Evolutionary conservation across 2,113 vertebrate species (phyloP), one percentile per base, ranked within the genome.

Genomic region (Gobiocypris rarus): DNA sequence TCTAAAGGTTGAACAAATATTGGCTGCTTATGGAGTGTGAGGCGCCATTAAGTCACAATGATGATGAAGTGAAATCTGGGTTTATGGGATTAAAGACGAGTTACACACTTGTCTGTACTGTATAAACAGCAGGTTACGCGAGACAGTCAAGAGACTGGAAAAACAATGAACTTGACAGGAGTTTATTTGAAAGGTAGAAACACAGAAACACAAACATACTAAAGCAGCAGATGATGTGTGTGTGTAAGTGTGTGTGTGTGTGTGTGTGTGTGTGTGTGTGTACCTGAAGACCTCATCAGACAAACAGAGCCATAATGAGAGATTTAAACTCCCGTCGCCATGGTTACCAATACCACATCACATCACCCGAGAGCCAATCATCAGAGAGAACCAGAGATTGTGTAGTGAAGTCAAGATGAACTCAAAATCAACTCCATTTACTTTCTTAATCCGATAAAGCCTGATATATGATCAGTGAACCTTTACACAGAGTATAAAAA

Each of bases 291-390:
- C n/a, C n/a, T n/a, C n/a, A n/a, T n/a, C n/a, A n/a, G n/a, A n/a
- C n/a, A n/a, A 84, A 86, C 43, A 2, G 65, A 78, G 79, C 48
- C 74, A 45, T 86, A 74, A 86, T 67, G 85, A 84, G 56, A 82
- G 63, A 88, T 86, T 88, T 86, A 88, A 86, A 63, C 74, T 76
- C 19, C 65, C 26, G 78, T 88, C 74, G 34, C 84, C 73, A 86
- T 88, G 77, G 84, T 61, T 80, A 88, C 87, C 34, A 34, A 34
- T 34, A 34, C 34, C 78, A 58, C 71, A 70, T 79, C n/a, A 75
- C 75, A 83, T 56, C 54, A 63, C 38, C 81, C 31, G 5, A 45
- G 78, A 63, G 65, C 48, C 61, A 83, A 83, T 82, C 70, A 63
- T 34, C 43, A 80, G 9, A 59, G 56, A 79, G 61, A 73, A 22